A percentile compares a stretch with the other conserved stretches of the same genome.
phyloP scores from a whole-genome alignment of 2,113 vertebrate genomes.

The Percina caprodes region DNA sequence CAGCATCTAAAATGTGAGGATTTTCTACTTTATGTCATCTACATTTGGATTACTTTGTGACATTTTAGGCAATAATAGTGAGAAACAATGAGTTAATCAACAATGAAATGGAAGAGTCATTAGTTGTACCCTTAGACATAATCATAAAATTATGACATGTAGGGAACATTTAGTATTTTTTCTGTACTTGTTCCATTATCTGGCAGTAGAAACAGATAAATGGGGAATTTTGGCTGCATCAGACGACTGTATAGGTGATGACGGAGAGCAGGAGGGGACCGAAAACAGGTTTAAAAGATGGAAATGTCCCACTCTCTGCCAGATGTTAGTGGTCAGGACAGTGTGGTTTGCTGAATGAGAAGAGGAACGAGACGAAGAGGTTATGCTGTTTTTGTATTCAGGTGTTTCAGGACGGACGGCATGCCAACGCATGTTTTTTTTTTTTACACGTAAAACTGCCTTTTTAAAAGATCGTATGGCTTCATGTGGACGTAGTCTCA shows the following conservation, averaged over 20 bases:
- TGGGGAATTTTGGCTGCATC: background rate
- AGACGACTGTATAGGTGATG: background rate
- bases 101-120: background rate
- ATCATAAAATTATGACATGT: background rate
- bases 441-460: background rate
- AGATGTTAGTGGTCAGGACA: background rate
- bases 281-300: too few species aligned
- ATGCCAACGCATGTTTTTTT: too few species aligned
- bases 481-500: conserved; percentile 32
- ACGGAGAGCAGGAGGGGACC: background rate
- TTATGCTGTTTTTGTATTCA: background rate
- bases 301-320: too few species aligned
- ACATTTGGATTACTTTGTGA: background rate
- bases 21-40: background rate
- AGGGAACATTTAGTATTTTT: too few species aligned
- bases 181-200: background rate
- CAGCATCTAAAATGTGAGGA: background rate
- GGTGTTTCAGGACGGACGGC: background rate
- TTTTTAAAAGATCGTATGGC: background rate
- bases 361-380: background rate
- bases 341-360: background rate
- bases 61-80: background rate
- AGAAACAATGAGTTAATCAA: too few species aligned
- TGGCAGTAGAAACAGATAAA: background rate
- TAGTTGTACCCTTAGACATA: background rate